A percentile compares a stretch with the other conserved stretches of the same genome.
Conservation (phyloP, 1,140 invertebrate species). For the Heliconius himera region DNA sequence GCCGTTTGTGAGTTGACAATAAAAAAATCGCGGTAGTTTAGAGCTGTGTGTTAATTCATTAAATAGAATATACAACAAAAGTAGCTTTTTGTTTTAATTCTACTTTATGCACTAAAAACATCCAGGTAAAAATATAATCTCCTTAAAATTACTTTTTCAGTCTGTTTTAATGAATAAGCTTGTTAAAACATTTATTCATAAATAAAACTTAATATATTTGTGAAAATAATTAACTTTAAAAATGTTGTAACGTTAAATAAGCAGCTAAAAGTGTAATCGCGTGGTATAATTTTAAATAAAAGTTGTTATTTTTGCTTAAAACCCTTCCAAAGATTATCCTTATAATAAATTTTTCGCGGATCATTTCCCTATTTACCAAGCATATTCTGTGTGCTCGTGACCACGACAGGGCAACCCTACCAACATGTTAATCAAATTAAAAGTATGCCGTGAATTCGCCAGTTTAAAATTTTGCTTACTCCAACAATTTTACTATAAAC, state of each 20-base stretch:
- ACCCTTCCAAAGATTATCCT: slow-evolving; percentile 31
- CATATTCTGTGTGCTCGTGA: slow-evolving; percentile 26
- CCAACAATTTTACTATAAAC: slow-evolving; percentile 18
- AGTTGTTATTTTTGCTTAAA: slow-evolving; percentile 31
- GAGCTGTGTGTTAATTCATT: not conserved
- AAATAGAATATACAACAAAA: not conserved
- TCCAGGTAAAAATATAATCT: not conserved
- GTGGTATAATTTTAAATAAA: slow-evolving; percentile 28
- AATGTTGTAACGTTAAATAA: not conserved
- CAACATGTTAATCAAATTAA: slow-evolving; percentile 35
- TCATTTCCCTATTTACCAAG: slow-evolving; percentile 32
- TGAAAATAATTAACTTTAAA: not conserved
- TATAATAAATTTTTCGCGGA: slow-evolving; percentile 34
- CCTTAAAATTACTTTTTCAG: not conserved
- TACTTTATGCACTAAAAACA: not conserved
- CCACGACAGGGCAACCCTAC: slow-evolving; percentile 26
- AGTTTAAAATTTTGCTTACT: slow-evolving; percentile 13
- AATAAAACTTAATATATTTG: not conserved
- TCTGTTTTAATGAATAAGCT: not conserved
- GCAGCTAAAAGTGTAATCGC: slow-evolving; percentile 15
- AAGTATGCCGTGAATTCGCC: slow-evolving; percentile 20
- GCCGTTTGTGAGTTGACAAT: not conserved
- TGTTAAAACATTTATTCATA: not conserved
- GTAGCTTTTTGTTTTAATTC: not conserved
- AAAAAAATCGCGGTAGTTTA: not conserved